phyloP scores from a whole-genome alignment of 2,113 vertebrate genomes.

The Aptenodytes forsteri region DNA sequence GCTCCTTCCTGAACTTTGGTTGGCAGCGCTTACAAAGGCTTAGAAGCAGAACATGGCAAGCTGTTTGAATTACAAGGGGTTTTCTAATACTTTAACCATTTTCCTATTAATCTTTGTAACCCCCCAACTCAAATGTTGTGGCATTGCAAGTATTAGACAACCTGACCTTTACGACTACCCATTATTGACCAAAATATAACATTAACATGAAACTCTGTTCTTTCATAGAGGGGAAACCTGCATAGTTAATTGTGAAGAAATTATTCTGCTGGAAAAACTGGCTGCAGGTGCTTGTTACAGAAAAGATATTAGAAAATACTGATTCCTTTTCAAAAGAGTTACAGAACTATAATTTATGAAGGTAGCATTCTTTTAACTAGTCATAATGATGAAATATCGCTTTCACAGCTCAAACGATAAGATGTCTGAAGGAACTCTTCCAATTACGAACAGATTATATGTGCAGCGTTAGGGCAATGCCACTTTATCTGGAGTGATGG shows the following conservation, averaged over 20 bases:
- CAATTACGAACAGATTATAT: background rate
- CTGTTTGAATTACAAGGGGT: background rate
- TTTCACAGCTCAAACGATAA: background rate
- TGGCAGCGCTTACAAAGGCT: background rate
- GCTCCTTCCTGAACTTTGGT: background rate
- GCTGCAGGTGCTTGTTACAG: background rate
- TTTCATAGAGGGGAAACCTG: background rate
- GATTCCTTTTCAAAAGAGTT: background rate
- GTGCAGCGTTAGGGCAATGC: background rate
- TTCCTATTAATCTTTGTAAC: background rate
- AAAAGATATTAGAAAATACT: background rate
- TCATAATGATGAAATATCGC: background rate
- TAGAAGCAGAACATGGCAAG: background rate
- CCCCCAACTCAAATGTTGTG: fast-evolving
- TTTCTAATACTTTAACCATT: background rate
- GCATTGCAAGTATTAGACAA: background rate
- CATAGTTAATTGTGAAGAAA: background rate
- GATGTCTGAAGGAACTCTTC: background rate
- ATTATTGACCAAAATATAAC: background rate
- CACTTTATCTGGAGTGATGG: background rate
- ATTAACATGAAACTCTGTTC: background rate
- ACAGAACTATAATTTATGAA: background rate
- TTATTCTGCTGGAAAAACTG: background rate
- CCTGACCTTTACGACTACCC: background rate
- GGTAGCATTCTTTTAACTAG: background rate